phyloP scores from a whole-genome alignment of 2,888 invertebrate genomes.

The Dryococelus australis region DNA sequence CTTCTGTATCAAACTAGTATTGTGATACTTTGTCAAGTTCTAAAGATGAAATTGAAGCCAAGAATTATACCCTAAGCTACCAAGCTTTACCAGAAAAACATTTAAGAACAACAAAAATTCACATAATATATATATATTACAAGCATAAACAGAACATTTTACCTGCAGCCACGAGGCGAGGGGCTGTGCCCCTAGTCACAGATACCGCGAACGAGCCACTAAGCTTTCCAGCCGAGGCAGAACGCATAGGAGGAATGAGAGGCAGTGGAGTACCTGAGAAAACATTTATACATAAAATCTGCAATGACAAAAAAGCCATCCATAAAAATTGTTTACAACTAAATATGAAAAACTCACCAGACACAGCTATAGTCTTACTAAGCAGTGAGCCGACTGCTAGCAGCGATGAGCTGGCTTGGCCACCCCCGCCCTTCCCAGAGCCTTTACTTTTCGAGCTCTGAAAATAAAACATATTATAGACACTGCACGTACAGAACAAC shows the following conservation, averaged over 20 bases:
- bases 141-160: background rate
- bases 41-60: too few relatives aligned
- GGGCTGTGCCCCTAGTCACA: slow-evolving; percentile 59
- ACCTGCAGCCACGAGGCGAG: slow-evolving; percentile 66
- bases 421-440: background rate
- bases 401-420: background rate
- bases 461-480: background rate
- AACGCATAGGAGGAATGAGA: slow-evolving; percentile 55
- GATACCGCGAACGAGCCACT: slow-evolving; percentile 55
- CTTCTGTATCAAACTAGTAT: too few relatives aligned
- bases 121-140: too few relatives aligned
- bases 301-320: background rate
- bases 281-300: background rate
- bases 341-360: background rate
- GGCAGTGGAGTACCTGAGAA: slow-evolving; percentile 43
- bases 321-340: background rate
- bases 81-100: too few relatives aligned
- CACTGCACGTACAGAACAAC: background rate
- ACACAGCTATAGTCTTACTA: background rate
- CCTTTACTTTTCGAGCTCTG: slow-evolving; percentile 3
- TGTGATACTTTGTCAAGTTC: too few relatives aligned
- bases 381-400: background rate
- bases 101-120: too few relatives aligned
- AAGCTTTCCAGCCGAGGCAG: slow-evolving; percentile 55
- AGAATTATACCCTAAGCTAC: too few relatives aligned